Base-by-base conservation (phyloP, 1,140 invertebrate species). In the Hormaphis cornu region DNA sequence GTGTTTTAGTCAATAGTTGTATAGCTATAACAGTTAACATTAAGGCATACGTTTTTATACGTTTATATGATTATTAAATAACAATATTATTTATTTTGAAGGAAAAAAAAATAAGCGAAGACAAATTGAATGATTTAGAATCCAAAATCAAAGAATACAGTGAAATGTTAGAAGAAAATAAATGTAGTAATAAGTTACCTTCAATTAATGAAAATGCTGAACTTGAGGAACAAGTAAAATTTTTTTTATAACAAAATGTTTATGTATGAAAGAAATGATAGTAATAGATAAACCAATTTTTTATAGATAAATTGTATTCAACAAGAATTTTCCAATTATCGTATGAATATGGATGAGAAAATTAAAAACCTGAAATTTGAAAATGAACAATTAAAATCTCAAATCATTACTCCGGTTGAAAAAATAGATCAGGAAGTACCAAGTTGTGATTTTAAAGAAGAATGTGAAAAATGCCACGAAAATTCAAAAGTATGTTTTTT, bases 131-230 rank as follows among this genome's bases (percentile, higher is more conserved):
- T 1, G 87, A 89, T 70, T 76, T 92, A 16, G 81, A 88, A 61
- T 78, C 78, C 8, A 89, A 90, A 77, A 87, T 92, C 73, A 81
- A 83, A 22, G 89, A 91, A 73, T 91, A 90, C 73, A 89, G 90
- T 76, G 87, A 89, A 71, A 84, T 90, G 76, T 87, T 88, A 75
- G 76, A 75, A 66, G 71, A 30, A 82, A 83, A 72, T 73, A 74
- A 4, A 80, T 81, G 58, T 79, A 80, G 71, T 73, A 76, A 72
- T 75, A 78, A 83, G 16, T 78, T 91, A 50, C 86, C 87, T 10
- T 85, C 89, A 2, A 91, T 91, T 72, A 87, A 88, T 73, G 89
- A 91, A 77, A 84, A 82, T 69, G 82, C 82, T 54, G 83, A 82
- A 73, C 78, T 91, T 26, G 90, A 92, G 77, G 85, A 86, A 74